Conservation (phyloP, 1,140 invertebrate species). For the Drosophila neocordata region DNA sequence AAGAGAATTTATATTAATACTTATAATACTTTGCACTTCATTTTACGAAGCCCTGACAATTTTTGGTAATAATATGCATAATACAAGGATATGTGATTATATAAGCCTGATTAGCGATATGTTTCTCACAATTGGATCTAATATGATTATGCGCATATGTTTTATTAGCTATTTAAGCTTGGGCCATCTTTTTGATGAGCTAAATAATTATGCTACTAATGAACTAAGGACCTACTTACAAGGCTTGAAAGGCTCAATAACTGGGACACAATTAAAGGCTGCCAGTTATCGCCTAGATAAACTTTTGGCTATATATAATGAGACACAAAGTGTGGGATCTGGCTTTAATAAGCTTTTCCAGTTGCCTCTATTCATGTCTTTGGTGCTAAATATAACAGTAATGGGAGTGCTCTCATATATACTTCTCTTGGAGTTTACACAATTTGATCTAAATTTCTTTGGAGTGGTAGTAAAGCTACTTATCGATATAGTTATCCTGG, state of each 20-base stretch:
- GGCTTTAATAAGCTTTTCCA: slow-evolving; percentile 38
- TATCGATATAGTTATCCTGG: slow-evolving; percentile 44
- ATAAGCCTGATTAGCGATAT: neutral
- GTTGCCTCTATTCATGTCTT: slow-evolving; percentile 17
- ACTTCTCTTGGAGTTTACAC: neutral
- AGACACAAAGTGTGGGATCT: slow-evolving; percentile 24
- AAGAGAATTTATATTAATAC: slow-evolving; percentile 35
- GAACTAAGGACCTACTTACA: slow-evolving; percentile 28
- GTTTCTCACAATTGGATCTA: neutral
- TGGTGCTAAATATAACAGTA: slow-evolving; percentile 22
- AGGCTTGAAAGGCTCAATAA: neutral
- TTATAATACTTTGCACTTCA: neutral
- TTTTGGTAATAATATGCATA: slow-evolving; percentile 6
- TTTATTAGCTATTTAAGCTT: slow-evolving; percentile 44
- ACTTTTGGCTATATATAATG: slow-evolving; percentile 51
- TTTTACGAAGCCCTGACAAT: too few species aligned
- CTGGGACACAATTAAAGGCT: neutral
- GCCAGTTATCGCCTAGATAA: slow-evolving; percentile 19
- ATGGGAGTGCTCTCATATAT: slow-evolving; percentile 7
- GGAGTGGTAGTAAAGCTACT: slow-evolving; percentile 22
- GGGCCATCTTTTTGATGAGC: slow-evolving; percentile 32
- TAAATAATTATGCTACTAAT: slow-evolving; percentile 33
- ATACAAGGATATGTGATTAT: fast-evolving
- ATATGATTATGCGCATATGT: slow-evolving; percentile 27
- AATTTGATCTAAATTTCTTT: fast-evolving